Base-by-base conservation (phyloP, 2,113 vertebrate species). In the Psephotus haematonotus region DNA sequence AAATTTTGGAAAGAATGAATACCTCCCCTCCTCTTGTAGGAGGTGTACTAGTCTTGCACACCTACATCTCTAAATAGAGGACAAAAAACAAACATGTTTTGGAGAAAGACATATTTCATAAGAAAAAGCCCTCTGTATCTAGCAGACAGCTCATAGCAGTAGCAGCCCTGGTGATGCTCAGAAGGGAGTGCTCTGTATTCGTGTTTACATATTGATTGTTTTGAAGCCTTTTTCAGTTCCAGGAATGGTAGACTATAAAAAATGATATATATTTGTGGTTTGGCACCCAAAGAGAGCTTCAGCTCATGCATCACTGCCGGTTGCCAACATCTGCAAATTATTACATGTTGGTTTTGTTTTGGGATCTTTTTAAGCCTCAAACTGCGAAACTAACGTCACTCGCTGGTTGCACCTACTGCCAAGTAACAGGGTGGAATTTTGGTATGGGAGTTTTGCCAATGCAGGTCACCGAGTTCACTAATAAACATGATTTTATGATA, bases 261-360 rank as follows among this genome's bases (percentile, higher is more conserved):
- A 96, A 97, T 47, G 81, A 96, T 96, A 92, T 89, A 92, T 97
- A 95, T 97, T 83, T 98, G 98, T 97, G 98, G 98, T 96, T 98
- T 98, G 98, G 98, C 98, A 86, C 62, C 59, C 68, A 92, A 91
- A 94, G 84, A 97, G 90, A 90, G 90, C 75, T 93, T 90, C 71
- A 69, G 68, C 92, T 97, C 94, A 93, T 93, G 91, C 89, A 96
- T 90, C 44, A 35, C 49, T 37, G 53, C 53, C 1, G 8, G 84
- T 91, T 96, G 97, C 96, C 97, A 97, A 97, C 98, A 97, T 98
- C 98, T 98, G 98, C 88, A 96, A 97, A 97, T 97, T 92, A 97
- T 98, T 97, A 97, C n/a, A 81, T 2, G 57, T 68, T 43, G 81
- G 75, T 81, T 96, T 87, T 33, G 81, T 86, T 95, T 86, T 12